Conservation (phyloP, 2,113 vertebrate genomes). For the Riparia riparia region DNA sequence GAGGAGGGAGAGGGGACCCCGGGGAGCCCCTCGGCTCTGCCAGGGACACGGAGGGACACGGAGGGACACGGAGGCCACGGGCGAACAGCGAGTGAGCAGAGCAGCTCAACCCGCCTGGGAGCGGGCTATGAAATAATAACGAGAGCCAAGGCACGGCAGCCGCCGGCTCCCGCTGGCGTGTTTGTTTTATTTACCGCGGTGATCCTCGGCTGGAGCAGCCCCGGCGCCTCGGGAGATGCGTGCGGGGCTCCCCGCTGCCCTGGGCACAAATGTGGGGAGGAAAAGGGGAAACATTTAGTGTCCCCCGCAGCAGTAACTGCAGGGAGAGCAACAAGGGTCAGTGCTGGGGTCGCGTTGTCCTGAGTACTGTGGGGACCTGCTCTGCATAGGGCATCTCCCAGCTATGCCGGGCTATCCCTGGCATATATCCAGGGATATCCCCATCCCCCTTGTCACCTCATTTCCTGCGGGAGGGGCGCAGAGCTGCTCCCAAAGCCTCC, state of each 20-base stretch:
- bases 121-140: conserved; percentile 45
- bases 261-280: neutral
- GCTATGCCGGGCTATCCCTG: too few species aligned
- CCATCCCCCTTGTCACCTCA: fast-evolving
- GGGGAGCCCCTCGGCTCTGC: neutral
- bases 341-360: fast-evolving
- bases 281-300: fast-evolving
- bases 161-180: neutral
- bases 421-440: neutral
- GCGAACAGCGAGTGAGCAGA: neutral
- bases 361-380: fast-evolving
- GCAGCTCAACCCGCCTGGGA: neutral
- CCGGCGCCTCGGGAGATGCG: fast-evolving
- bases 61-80: neutral
- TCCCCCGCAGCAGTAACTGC: fast-evolving
- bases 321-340: neutral
- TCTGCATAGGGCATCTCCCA: neutral
- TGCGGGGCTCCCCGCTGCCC: neutral
- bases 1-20: neutral
- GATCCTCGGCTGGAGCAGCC: neutral
- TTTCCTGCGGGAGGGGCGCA: neutral
- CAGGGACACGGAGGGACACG: fast-evolving
- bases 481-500: neutral
- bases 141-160: neutral
- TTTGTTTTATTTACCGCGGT: neutral